A percentile compares a stretch with the other conserved stretches of the same genome.
Evolutionary conservation across 2,113 vertebrate species (phyloP).

Genomic region (Sterrhoptilus dennistouni): DNA sequence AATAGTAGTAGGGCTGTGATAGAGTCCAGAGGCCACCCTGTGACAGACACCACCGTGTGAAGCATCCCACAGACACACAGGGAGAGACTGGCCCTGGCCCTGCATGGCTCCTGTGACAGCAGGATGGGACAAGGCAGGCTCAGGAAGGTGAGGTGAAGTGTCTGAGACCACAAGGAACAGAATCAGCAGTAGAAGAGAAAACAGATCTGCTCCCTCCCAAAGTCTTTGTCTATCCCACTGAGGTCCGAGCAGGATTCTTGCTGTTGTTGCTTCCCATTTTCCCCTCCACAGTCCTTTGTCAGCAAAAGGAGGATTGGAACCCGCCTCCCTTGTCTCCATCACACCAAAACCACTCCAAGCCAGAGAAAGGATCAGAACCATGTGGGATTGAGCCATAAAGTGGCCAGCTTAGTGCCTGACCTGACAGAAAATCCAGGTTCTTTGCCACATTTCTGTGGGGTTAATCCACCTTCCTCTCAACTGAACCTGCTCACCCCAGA

Average conservation of each 20-base stretch:
- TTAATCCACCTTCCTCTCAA: neutral
- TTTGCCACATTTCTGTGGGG: fast-evolving
- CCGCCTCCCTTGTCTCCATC: neutral
- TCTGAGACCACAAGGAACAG: fast-evolving
- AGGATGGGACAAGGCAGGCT: neutral
- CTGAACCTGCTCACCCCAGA: neutral
- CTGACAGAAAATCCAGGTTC: neutral
- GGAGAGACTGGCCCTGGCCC: neutral
- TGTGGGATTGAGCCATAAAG: fast-evolving
- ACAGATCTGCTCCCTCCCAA: neutral
- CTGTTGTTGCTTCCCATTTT: neutral
- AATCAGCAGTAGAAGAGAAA: neutral
- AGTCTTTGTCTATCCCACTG: neutral
- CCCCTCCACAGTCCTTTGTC: neutral
- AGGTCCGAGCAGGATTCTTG: neutral
- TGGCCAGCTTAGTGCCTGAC: neutral
- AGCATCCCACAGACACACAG: neutral
- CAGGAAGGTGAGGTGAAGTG: neutral
- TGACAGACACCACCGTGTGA: slow-evolving; percentile 20
- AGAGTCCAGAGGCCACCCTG: slow-evolving; percentile 23
- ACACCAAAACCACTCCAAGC: fast-evolving
- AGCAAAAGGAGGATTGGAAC: fast-evolving
- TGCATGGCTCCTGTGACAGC: fast-evolving
- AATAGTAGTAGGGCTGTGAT: slow-evolving; percentile 57
- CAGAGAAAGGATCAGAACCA: neutral